These are phyloP conservation scores for Teleogryllus occipitalis DNA, from an alignment of 1,140 invertebrate genomes.

Conservation along the genomic window DNA sequence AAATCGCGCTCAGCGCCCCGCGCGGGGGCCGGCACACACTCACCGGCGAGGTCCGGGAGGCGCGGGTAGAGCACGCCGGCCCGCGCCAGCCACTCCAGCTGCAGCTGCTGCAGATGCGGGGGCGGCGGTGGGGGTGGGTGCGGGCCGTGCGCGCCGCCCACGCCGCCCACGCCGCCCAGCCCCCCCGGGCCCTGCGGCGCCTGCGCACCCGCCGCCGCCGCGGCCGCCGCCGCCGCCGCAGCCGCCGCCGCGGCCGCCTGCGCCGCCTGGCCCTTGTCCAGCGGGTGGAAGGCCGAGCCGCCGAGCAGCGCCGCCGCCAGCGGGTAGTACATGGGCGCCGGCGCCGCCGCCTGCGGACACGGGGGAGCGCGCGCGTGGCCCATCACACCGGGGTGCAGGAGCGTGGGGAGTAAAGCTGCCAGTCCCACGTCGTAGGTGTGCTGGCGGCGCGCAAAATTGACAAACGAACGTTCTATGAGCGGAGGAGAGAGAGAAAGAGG, in stretches of 20 bases:
- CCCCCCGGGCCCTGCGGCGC: no score
- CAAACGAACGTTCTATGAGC: no score
- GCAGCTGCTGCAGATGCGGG: conserved; percentile 65
- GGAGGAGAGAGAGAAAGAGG: no score
- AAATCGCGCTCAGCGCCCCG: no score
- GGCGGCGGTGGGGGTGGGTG: conserved; percentile 20
- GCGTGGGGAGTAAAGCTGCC: no score
- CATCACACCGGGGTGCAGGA: no score
- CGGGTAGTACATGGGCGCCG: neutral
- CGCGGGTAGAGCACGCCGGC: conserved; percentile 78
- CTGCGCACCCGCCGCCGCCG: conserved; percentile 10
- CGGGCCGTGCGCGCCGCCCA: neutral
- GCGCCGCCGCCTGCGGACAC: neutral
- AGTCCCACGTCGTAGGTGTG: no score
- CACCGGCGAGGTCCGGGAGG: conserved; percentile 54
- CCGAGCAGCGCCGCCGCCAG: neutral
- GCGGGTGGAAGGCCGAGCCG: conserved; percentile 20
- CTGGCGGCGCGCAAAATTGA: no score
- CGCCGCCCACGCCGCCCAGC: neutral
- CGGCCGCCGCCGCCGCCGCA: neutral
- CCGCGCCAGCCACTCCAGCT: conserved; percentile 74
- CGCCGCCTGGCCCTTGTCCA: conserved; percentile 8
- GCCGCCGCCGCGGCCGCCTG: neutral
- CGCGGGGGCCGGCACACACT: conserved; percentile 23
- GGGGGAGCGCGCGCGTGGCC: no score